phyloP scores from a whole-genome alignment of 2,113 vertebrate species.

The Abramis brama region DNA sequence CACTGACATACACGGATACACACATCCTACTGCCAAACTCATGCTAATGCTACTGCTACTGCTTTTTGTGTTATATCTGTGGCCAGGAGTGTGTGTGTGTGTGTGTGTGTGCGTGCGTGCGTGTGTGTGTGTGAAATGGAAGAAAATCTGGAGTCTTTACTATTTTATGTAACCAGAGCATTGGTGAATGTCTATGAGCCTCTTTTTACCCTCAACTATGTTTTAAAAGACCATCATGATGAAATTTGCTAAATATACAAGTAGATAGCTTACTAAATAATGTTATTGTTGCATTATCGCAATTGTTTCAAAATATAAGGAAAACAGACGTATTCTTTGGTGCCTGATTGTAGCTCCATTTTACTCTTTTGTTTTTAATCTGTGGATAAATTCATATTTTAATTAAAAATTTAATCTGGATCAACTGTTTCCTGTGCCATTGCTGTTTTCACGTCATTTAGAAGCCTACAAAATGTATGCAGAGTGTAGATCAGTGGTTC shows the following conservation, averaged over 20 bases:
- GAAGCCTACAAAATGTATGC: background rate
- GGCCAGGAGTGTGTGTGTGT: conserved; percentile 18
- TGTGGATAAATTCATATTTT: conserved; percentile 83
- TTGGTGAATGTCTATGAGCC: conserved; percentile 72
- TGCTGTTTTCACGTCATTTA: conserved; percentile 38
- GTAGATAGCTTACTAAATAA: conserved; percentile 73
- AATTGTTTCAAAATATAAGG: conserved; percentile 72
- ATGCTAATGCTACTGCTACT: conserved; percentile 53
- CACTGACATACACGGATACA: background rate
- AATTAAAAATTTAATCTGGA: conserved; percentile 78
- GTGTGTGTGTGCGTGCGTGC: background rate
- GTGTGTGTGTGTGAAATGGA: background rate
- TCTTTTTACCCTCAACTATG: conserved; percentile 61
- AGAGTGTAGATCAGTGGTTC: background rate
- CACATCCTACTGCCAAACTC: conserved; percentile 46
- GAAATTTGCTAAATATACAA: conserved; percentile 52
- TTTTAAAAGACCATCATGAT: conserved; percentile 61
- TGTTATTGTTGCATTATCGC: conserved; percentile 82
- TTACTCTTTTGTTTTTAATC: conserved; percentile 80
- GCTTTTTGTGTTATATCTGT: conserved; percentile 60
- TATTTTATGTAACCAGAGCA: conserved; percentile 70
- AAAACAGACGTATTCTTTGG: conserved; percentile 76
- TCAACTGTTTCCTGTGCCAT: conserved; percentile 20
- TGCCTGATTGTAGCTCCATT: conserved; percentile 83
- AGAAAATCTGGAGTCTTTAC: conserved; percentile 62